A percentile compares a stretch with the other conserved stretches of the same genome.
These are phyloP conservation scores for Enteromius trimaculatus DNA, from an alignment of 2,797 vertebrate species.

Conservation along the genomic window DNA sequence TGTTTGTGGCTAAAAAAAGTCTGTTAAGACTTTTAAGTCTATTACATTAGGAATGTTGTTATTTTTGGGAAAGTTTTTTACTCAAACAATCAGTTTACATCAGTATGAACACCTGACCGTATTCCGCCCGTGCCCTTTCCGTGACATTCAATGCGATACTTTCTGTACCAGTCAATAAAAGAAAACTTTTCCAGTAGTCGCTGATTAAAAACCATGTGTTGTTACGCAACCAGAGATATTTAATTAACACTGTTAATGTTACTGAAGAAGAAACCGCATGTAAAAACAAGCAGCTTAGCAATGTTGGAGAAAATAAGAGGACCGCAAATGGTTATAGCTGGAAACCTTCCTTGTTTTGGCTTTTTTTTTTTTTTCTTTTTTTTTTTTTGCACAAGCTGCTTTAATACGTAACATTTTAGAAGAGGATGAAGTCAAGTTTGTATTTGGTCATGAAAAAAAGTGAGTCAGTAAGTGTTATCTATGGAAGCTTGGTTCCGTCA, in stretches of 20 bases:
- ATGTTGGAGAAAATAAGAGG: not conserved
- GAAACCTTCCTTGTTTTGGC: constrained; percentile 3
- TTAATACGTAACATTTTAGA: constrained; percentile 47
- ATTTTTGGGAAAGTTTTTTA: not conserved
- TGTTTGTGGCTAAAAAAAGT: constrained; percentile 12
- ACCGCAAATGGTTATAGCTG: constrained; percentile 4
- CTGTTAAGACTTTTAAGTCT: not conserved
- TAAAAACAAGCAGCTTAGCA: constrained; percentile 8
- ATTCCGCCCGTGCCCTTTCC: not conserved
- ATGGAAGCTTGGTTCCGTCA: not conserved
- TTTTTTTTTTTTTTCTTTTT: not conserved
- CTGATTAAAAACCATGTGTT: constrained; percentile 21
- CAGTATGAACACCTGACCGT: not conserved
- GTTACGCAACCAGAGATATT: constrained; percentile 10
- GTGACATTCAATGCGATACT: constrained; percentile 11
- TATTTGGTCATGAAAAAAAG: constrained; percentile 57
- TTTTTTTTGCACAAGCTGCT: constrained; percentile 53
- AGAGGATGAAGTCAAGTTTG: constrained; percentile 46
- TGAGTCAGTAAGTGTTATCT: constrained; percentile 41
- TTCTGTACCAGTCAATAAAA: constrained; percentile 22
- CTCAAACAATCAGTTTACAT: constrained; percentile 26
- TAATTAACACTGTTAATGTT: not conserved
- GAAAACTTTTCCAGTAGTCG: constrained; percentile 13
- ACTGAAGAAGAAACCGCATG: constrained; percentile 13
- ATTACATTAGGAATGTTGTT: constrained; percentile 17